Base-by-base conservation (phyloP, 2,797 vertebrate genomes). In the Sarcoramphus papa region DNA sequence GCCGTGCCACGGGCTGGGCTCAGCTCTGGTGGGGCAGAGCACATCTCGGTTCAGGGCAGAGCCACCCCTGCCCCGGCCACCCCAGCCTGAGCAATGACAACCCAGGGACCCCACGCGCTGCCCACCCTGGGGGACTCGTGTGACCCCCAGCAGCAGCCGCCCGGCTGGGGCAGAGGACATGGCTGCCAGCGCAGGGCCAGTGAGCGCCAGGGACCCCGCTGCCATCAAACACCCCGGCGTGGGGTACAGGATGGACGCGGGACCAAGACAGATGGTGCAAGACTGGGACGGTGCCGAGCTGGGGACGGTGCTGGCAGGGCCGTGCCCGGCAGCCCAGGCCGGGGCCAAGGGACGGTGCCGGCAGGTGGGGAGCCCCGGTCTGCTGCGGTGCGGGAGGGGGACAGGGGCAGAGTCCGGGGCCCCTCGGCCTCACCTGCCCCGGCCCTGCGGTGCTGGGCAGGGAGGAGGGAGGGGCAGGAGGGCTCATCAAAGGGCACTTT, bases 401-500 rank as follows among this genome's bases (percentile, higher is more conserved):
- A 94, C 33, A 5, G 65, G 88, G 74, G 51, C 94, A 94, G 90
- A 96, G 94, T 92, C 90, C 53, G 54, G 87, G 82, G 92, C 95
- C 95, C 97, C 96, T 77, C 92, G 2, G 95, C 96, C 97, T 94
- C 85, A 28, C 95, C 89, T 87, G 94, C 78, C 95, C 95, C 70
- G 51, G 95, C 90, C 90, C 91, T 63, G 0, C 1, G 0, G 70
- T 47, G 91, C 92, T 89, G 63, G 95, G 88, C 90, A 91, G 87
- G 82, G 85, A 84, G 94, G 87, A 78, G 23, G 48, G 91, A 96
- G 96, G 95, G 95, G 95, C 89, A 3, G 48, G 60, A 95, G 97
- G 96, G 92, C 97, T 98, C 98, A 98, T 99, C 99, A 99, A 99
- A 99, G 99, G 98, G 98, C 98, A 98, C 99, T 99, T 99, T 99